A percentile compares a stretch with the other conserved stretches of the same genome.
phyloP scores from a whole-genome alignment of 2,113 vertebrate species.

The Leiothrix lutea region DNA sequence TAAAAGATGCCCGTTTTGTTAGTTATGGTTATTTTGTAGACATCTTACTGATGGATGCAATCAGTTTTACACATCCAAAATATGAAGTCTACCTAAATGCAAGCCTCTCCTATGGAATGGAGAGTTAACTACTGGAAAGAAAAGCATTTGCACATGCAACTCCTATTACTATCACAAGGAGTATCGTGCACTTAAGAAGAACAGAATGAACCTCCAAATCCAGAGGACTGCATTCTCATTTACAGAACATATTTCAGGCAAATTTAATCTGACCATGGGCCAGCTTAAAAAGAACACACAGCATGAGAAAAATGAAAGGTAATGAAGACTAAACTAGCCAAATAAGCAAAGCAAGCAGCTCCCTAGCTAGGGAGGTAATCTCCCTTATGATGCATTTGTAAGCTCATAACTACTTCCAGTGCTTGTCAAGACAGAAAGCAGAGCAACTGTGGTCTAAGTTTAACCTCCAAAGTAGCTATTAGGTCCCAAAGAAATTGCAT shows the following conservation, averaged over 20 bases:
- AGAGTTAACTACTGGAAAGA: neutral
- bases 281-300: neutral
- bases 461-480: neutral
- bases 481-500: neutral
- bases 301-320: constrained; percentile 27
- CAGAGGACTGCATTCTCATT: neutral
- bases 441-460: neutral
- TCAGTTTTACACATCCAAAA: neutral
- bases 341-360: constrained; percentile 15
- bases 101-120: constrained; percentile 11
- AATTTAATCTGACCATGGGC: neutral
- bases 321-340: neutral
- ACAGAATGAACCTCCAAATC: neutral
- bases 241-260: constrained; percentile 25
- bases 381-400: neutral
- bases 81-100: constrained; percentile 9
- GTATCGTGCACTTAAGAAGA: neutral
- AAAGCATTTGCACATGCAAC: constrained; percentile 51
- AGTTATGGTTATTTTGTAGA: neutral
- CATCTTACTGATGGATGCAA: neutral
- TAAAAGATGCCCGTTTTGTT: neutral
- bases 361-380: neutral
- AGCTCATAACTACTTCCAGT: neutral
- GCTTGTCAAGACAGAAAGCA: neutral
- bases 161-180: constrained; percentile 33